phyloP scores from a whole-genome alignment of 2,113 vertebrate genomes.

The Heptranchias perlo region DNA sequence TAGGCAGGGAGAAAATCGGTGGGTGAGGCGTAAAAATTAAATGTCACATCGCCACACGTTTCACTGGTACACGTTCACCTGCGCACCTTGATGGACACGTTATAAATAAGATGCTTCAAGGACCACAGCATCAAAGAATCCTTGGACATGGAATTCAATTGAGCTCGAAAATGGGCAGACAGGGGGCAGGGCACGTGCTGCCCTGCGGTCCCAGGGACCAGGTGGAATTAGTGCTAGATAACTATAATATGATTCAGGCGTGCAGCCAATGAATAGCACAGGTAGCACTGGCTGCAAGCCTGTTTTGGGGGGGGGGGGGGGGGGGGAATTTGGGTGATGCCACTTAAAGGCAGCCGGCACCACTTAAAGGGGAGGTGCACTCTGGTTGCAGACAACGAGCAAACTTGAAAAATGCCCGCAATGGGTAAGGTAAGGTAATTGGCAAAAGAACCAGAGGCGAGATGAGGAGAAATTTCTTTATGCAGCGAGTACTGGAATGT shows the following conservation, averaged over 20 bases:
- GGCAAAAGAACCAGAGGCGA: too few relatives aligned
- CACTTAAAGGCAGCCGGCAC: not conserved
- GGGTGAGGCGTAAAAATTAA: not conserved
- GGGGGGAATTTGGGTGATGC: not conserved
- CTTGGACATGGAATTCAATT: not conserved
- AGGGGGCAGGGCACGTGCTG: too few relatives aligned
- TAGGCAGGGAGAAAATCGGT: not conserved
- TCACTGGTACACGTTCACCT: not conserved
- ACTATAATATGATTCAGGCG: not conserved
- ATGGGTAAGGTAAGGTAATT: too few relatives aligned
- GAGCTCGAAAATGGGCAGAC: too few relatives aligned
- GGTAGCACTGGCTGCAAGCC: not conserved
- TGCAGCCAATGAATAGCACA: too few relatives aligned
- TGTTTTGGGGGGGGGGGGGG: not conserved
- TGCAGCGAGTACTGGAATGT: too few relatives aligned
- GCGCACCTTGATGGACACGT: not conserved
- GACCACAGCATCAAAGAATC: not conserved
- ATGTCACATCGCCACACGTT: not conserved
- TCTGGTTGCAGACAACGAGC: too few relatives aligned
- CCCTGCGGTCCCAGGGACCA: not conserved
- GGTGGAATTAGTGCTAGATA: not conserved
- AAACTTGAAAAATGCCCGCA: not conserved
- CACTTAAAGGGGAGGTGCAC: not conserved
- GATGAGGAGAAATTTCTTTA: too few relatives aligned
- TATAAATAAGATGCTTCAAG: not conserved